Conservation (phyloP, 2,113 vertebrate species). For the Siniperca knerii region DNA sequence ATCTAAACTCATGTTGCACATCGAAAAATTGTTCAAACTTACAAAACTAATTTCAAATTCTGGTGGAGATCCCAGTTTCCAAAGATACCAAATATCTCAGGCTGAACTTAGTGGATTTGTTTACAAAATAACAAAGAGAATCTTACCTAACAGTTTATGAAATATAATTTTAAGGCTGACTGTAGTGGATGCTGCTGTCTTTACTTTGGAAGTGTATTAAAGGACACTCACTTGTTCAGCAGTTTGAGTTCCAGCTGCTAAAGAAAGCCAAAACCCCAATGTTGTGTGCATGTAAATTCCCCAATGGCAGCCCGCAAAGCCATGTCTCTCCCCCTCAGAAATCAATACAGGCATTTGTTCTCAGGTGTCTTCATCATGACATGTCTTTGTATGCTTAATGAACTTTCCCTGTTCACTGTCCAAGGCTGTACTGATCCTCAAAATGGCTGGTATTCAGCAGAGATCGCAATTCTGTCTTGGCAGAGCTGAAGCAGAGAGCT, state of each 20-base stretch:
- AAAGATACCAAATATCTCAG: too few species aligned
- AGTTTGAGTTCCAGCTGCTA: constrained; percentile 1
- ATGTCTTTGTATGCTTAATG: constrained; percentile 71
- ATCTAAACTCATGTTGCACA: neutral
- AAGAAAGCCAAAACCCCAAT: constrained; percentile 34
- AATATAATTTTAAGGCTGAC: neutral
- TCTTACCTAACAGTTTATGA: too few species aligned
- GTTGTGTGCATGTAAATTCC: constrained; percentile 32
- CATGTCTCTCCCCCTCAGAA: constrained; percentile 26
- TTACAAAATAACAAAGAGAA: neutral
- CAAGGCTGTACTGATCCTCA: constrained; percentile 61
- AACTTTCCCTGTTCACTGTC: constrained; percentile 57
- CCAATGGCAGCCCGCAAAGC: constrained; percentile 13
- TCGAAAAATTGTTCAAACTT: neutral
- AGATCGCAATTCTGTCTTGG: constrained; percentile 33
- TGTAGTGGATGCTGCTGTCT: neutral
- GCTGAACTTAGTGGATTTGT: neutral
- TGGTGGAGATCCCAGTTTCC: neutral
- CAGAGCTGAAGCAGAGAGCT: constrained; percentile 14
- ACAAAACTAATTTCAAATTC: neutral
- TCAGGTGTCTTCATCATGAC: constrained; percentile 68
- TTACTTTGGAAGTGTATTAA: constrained; percentile 15
- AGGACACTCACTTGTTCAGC: constrained; percentile 23
- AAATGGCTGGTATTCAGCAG: constrained; percentile 52
- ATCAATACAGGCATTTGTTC: constrained; percentile 71